phyloP scores from a whole-genome alignment of 2,113 vertebrate species.

The Rallus limicola region DNA sequence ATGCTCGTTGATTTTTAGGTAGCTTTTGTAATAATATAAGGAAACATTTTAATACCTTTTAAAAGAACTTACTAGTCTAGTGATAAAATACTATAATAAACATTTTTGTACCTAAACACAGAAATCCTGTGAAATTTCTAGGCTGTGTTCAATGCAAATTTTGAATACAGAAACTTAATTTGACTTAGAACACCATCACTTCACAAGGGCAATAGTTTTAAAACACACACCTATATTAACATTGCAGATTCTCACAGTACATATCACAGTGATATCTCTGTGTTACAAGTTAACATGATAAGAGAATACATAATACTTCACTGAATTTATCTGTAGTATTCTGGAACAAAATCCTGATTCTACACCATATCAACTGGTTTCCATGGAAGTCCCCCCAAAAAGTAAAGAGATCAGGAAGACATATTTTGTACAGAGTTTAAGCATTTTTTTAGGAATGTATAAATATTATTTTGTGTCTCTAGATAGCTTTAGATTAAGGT shows the following conservation, averaged over 20 bases:
- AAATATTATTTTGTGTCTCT: slow-evolving; percentile 66
- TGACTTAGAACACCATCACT: neutral
- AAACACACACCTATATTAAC: neutral
- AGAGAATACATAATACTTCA: neutral
- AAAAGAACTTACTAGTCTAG: neutral
- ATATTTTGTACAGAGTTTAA: neutral
- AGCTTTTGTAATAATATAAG: neutral
- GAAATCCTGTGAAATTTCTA: neutral
- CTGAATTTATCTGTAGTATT: neutral
- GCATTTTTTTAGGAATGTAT: neutral
- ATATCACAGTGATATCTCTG: neutral
- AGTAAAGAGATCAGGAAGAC: neutral
- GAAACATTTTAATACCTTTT: neutral
- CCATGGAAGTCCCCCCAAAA: neutral
- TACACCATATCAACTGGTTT: neutral
- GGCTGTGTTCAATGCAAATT: neutral
- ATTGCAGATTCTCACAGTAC: neutral
- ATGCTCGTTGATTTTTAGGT: neutral
- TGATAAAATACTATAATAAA: neutral
- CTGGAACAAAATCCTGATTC: neutral
- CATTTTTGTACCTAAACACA: neutral
- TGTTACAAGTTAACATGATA: neutral
- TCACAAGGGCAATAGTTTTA: neutral
- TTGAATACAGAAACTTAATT: neutral
- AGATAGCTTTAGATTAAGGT: slow-evolving; percentile 72